Evolutionary conservation across 1,140 invertebrate species (phyloP).

Genomic region (Vanessa tameamea): DNA sequence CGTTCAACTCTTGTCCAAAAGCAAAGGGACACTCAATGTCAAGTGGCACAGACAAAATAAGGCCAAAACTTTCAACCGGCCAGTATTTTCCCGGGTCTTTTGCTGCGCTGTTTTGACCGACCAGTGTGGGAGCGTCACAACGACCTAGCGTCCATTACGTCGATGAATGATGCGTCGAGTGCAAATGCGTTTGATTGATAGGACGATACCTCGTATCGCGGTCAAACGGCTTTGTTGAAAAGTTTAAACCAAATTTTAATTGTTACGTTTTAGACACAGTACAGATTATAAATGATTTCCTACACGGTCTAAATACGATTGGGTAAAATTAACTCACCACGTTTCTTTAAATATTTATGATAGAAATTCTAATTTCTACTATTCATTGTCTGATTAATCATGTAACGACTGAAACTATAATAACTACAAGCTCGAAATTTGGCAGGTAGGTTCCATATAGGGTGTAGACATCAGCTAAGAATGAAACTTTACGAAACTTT

Average conservation of each 20-base stretch:
- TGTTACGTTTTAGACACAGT: neutral
- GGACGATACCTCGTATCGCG: conserved; percentile 22
- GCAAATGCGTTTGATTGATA: conserved; percentile 40
- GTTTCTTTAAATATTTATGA: too few relatives aligned
- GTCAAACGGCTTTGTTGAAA: conserved; percentile 29
- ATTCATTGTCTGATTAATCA: too few relatives aligned
- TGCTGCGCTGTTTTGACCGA: conserved; percentile 6
- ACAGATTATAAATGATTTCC: neutral
- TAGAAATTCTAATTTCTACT: too few relatives aligned
- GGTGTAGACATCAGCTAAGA: too few relatives aligned
- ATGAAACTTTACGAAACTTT: too few relatives aligned
- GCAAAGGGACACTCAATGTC: conserved; percentile 10
- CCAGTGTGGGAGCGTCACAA: conserved; percentile 29
- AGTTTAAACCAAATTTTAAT: neutral
- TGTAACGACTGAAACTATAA: too few relatives aligned
- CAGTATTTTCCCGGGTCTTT: conserved; percentile 17
- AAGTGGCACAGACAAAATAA: conserved; percentile 18
- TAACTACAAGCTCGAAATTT: too few relatives aligned
- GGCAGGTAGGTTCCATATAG: too few relatives aligned
- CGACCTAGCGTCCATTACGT: conserved; percentile 38
- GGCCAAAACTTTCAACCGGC: conserved; percentile 16
- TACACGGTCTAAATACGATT: too few relatives aligned
- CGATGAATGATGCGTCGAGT: conserved; percentile 39
- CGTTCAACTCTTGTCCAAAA: conserved; percentile 8
- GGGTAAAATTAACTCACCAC: too few relatives aligned